A percentile compares a stretch with the other conserved stretches of the same genome.
Evolutionary conservation across 2,113 vertebrate genomes (phyloP).

Genomic region (Verasper variegatus): DNA sequence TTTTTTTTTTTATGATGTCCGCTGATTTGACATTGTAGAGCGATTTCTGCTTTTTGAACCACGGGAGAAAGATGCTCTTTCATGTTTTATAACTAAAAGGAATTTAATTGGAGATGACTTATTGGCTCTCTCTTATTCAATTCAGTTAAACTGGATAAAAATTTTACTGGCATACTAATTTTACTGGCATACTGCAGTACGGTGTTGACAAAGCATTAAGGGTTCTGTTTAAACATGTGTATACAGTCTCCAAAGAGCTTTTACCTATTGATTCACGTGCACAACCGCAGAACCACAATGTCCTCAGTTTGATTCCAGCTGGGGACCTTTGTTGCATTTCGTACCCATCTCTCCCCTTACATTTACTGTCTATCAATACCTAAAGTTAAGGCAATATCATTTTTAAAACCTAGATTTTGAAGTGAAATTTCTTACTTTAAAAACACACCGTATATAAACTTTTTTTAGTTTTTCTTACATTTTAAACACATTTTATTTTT

Average conservation of each 20-base stretch:
- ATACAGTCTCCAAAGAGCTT: not conserved
- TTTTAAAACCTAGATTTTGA: no score
- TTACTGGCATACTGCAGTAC: conserved; percentile 19
- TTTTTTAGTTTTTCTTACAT: no score
- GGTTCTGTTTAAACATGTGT: conserved; percentile 5
- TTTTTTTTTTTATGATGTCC: conserved; percentile 1
- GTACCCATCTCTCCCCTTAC: not conserved
- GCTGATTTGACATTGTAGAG: conserved; percentile 32
- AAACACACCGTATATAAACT: no score
- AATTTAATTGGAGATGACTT: conserved; percentile 48
- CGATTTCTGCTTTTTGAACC: conserved; percentile 5
- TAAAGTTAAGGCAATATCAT: no score
- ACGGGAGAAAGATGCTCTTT: not conserved
- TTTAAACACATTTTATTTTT: no score
- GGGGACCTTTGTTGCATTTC: no score
- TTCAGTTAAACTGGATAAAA: not conserved
- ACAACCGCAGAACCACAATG: not conserved
- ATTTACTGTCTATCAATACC: not conserved
- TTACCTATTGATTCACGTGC: not conserved
- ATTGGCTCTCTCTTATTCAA: conserved; percentile 23
- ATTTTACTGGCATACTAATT: conserved; percentile 7
- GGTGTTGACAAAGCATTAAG: conserved; percentile 4
- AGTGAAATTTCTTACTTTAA: no score
- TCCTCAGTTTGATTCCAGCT: not conserved
- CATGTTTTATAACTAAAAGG: conserved; percentile 10